Evolutionary conservation across 2,888 invertebrate genomes (phyloP).

Genomic region (Megamerina dolium): DNA sequence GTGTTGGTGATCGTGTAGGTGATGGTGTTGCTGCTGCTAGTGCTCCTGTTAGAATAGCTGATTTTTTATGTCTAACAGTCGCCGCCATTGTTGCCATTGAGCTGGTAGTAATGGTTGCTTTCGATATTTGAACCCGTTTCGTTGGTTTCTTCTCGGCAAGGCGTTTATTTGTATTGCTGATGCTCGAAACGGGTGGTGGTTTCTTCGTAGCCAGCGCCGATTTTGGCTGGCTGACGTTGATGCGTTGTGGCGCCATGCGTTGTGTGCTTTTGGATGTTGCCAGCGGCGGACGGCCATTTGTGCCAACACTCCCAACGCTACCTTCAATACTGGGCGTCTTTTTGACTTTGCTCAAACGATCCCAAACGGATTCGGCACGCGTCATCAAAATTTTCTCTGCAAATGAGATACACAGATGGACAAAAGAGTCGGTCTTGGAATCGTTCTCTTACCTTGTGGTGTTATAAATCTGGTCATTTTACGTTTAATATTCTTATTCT

Average conservation of each 20-base stretch:
- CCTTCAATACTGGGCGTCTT: constrained; percentile 16
- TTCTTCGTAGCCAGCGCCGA: neutral
- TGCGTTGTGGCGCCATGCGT: neutral
- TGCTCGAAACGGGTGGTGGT: neutral
- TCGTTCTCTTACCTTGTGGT: constrained; percentile 12
- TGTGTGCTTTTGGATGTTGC: neutral
- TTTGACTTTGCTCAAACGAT: constrained; percentile 22
- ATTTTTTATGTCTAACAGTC: no score
- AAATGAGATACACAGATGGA: neutral
- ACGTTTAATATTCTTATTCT: constrained; percentile 21
- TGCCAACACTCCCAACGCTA: no score
- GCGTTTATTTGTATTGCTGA: neutral
- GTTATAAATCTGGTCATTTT: constrained; percentile 13
- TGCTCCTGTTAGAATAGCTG: neutral
- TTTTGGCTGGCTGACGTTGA: neutral
- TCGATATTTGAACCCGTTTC: neutral
- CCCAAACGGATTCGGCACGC: constrained; percentile 19
- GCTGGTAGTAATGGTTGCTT: neutral
- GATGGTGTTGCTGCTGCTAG: constrained; percentile 7
- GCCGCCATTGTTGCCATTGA: no score
- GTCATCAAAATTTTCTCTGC: constrained; percentile 2
- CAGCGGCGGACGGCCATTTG: neutral
- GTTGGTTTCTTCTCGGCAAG: constrained; percentile 7
- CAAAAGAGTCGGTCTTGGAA: neutral
- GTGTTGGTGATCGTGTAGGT: no score